These are phyloP conservation scores for Melanargia galathea DNA, from an alignment of 2,888 invertebrate species.

Conservation along the genomic window DNA sequence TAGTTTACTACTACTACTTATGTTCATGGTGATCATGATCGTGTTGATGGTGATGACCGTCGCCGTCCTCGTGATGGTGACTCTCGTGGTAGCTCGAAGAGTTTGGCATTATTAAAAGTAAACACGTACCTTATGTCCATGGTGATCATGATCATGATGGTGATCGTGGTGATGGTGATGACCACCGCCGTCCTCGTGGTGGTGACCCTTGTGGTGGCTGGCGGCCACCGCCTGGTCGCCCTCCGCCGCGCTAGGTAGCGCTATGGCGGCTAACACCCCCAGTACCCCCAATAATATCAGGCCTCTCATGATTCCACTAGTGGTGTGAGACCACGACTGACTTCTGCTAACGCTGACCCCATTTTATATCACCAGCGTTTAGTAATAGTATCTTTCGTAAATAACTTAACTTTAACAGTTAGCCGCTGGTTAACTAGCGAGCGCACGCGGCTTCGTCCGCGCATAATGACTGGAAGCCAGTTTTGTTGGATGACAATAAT, in stretches of 20 bases:
- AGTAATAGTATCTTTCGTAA: slow-evolving; percentile 9
- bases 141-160: slow-evolving; percentile 86
- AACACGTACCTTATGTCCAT: slow-evolving; percentile 75
- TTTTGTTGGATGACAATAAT: too few relatives aligned
- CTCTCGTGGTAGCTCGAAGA: slow-evolving; percentile 63
- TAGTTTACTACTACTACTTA: too few relatives aligned
- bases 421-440: background rate
- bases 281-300: slow-evolving; percentile 63
- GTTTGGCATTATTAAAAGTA: background rate
- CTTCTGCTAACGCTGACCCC: slow-evolving; percentile 36
- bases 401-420: background rate
- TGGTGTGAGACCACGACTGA: slow-evolving; percentile 52
- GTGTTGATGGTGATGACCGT: background rate
- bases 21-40: background rate
- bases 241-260: slow-evolving; percentile 47
- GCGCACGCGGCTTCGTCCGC: background rate
- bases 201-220: slow-evolving; percentile 55
- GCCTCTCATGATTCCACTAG: slow-evolving; percentile 58
- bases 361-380: slow-evolving; percentile 1
- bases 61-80: slow-evolving; percentile 76
- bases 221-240: slow-evolving; percentile 75
- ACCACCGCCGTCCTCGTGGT: slow-evolving; percentile 84
- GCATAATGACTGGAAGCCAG: background rate
- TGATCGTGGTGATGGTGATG: slow-evolving; percentile 85
- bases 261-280: slow-evolving; percentile 65